A percentile compares a stretch with the other conserved stretches of the same genome.
Evolutionary conservation across 1,140 invertebrate species (phyloP).

Genomic region (Drosophila lini): DNA sequence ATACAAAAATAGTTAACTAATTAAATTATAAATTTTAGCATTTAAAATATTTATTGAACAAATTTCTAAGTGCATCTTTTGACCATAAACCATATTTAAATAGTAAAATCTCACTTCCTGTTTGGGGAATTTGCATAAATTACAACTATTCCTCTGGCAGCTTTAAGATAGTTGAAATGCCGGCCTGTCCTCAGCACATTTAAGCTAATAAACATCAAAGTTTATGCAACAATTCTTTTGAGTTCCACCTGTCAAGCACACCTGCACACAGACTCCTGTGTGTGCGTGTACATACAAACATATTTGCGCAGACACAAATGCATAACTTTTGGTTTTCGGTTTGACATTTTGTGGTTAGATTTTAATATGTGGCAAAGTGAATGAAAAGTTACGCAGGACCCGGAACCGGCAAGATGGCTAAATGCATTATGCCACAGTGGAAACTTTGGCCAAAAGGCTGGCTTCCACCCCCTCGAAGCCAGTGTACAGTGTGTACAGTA

Average conservation of each 20-base stretch:
- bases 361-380: conserved; percentile 78
- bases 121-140: conserved; percentile 10
- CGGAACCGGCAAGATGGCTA: conserved; percentile 39
- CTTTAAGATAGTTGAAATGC: conserved; percentile 11
- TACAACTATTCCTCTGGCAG: neutral
- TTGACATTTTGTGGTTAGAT: conserved; percentile 79
- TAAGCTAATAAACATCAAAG: conserved; percentile 42
- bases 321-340: conserved; percentile 80
- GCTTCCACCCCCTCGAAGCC: neutral
- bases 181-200: neutral
- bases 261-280: neutral
- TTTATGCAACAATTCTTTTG: conserved; percentile 51
- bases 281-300: neutral
- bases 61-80: too few species aligned
- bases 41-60: neutral
- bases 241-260: conserved; percentile 43
- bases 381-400: conserved; percentile 63
- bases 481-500: neutral
- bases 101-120: neutral
- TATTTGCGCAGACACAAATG: conserved; percentile 39
- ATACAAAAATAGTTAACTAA: neutral
- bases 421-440: conserved; percentile 66
- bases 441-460: conserved; percentile 31
- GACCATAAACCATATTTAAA: neutral
- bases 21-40: neutral